Percentiles rank a stretch among this genome's conserved stretches.
phyloP scores from a whole-genome alignment of 2,113 vertebrate genomes.

The Paramisgurnus dabryanus region DNA sequence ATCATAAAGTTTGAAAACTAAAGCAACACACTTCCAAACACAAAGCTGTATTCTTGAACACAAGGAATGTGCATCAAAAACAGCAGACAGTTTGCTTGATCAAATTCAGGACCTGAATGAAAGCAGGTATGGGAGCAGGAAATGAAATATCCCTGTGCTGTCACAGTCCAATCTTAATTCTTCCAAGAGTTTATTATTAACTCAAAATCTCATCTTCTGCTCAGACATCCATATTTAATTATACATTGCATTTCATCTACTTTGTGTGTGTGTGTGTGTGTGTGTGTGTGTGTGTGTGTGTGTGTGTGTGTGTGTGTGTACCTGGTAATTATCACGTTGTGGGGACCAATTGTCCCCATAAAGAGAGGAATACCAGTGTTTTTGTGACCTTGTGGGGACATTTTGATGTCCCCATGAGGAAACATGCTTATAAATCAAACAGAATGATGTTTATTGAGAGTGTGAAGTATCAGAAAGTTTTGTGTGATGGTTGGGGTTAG shows the following conservation, averaged over 20 bases:
- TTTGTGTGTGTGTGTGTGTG: background rate
- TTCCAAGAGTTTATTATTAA: background rate
- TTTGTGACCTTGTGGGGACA: no score
- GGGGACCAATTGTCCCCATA: no score
- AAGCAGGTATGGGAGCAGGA: conserved; percentile 57
- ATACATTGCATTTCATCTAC: background rate
- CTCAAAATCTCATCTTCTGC: conserved; percentile 1
- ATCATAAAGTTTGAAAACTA: background rate
- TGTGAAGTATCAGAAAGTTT: no score
- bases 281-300: background rate
- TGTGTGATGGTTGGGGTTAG: no score
- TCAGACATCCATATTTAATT: background rate
- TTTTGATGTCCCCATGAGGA: no score
- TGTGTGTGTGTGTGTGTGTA: background rate
- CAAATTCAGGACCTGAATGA: background rate
- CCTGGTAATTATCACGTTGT: no score
- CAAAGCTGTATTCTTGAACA: no score
- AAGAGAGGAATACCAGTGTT: no score
- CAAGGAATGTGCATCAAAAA: background rate
- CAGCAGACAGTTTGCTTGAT: background rate
- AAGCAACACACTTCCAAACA: background rate
- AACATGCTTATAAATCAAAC: no score
- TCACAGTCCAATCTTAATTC: no score
- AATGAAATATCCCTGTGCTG: conserved; percentile 57
- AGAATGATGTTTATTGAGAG: no score